Conservation (phyloP, 2,797 vertebrate species). For the Arctocebus calabarensis region DNA sequence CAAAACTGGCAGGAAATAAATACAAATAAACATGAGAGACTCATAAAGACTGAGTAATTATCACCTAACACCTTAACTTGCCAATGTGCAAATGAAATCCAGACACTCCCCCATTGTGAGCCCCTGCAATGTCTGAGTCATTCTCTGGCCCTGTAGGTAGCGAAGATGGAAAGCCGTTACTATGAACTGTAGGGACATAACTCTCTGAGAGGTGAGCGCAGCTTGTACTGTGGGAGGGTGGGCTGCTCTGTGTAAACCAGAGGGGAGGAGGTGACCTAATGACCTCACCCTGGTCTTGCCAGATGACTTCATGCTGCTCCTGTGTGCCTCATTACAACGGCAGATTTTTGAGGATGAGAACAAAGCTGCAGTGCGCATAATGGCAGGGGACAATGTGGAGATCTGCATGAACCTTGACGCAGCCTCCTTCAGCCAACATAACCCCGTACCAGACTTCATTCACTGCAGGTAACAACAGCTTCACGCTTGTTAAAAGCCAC, state of each 20-base stretch:
- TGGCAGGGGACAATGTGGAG: constrained; percentile 98
- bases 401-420: constrained; percentile 98
- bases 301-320: constrained; percentile 98
- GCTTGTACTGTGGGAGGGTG: fast-evolving
- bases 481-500: neutral
- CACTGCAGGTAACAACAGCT: constrained; percentile 93
- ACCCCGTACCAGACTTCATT: constrained; percentile 98
- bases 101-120: neutral
- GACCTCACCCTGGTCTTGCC: constrained; percentile 57
- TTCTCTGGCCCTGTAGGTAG: neutral
- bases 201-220: neutral
- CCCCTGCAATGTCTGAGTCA: neutral
- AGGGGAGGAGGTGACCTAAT: neutral
- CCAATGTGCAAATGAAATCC: neutral
- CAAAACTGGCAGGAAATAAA: neutral
- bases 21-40: neutral
- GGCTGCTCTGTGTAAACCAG: neutral
- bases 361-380: constrained; percentile 95
- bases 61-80: neutral
- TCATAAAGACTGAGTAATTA: neutral
- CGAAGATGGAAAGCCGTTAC: neutral
- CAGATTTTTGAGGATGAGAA: constrained; percentile 99
- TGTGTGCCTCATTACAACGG: constrained; percentile 96
- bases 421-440: constrained; percentile 97
- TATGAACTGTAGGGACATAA: neutral